phyloP scores from a whole-genome alignment of 1,140 invertebrate genomes.

The Diprion similis region DNA sequence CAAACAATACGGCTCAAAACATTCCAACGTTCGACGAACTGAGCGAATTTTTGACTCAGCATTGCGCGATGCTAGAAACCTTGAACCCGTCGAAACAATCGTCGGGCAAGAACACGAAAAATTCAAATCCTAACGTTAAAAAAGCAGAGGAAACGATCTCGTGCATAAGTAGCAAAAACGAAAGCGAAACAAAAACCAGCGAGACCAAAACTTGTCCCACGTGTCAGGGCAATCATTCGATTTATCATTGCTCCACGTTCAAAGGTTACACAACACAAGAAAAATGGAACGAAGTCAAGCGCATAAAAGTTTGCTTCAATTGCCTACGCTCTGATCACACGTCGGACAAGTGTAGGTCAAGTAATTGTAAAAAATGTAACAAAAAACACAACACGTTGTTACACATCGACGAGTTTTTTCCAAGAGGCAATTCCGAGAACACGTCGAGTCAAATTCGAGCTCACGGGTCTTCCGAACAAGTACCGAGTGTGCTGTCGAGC shows the following conservation, averaged over 20 bases:
- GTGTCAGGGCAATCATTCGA: conserved; percentile 12
- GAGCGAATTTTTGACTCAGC: background rate
- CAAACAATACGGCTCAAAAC: background rate
- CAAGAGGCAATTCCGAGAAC: background rate
- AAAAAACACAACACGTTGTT: background rate
- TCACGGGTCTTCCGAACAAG: too few species aligned
- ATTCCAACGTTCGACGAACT: conserved; percentile 7
- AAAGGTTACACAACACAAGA: background rate
- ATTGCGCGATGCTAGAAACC: background rate
- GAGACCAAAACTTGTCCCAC: background rate
- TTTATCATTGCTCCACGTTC: conserved; percentile 22
- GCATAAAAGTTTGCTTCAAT: conserved; percentile 11
- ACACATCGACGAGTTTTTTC: background rate
- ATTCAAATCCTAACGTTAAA: background rate
- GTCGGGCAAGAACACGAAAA: background rate
- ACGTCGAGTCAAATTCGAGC: too few species aligned
- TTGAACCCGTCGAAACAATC: background rate
- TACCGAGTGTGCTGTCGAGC: too few species aligned
- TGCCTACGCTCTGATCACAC: background rate
- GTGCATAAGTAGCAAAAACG: conserved; percentile 11
- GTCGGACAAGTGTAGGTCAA: background rate
- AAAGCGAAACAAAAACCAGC: background rate
- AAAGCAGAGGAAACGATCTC: conserved; percentile 18
- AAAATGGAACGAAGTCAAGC: background rate
- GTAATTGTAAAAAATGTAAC: conserved; percentile 2